These are phyloP conservation scores for Cercopithecus mona DNA, from an alignment of 2,113 vertebrate genomes.

Conservation along the genomic window DNA sequence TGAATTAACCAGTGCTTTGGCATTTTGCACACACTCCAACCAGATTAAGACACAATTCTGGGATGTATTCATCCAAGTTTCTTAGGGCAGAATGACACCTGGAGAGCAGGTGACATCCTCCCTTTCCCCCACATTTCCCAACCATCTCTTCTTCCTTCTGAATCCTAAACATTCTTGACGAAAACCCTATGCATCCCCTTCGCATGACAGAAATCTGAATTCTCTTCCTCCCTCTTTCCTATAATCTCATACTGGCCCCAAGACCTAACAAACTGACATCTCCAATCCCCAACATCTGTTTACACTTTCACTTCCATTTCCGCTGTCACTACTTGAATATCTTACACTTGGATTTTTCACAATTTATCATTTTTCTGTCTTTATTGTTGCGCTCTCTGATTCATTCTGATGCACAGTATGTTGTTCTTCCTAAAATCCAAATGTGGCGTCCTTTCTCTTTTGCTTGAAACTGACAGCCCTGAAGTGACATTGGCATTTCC, in stretches of 20 bases:
- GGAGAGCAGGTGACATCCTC: no score
- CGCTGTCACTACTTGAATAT: no score
- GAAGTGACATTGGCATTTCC: background rate
- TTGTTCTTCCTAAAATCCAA: background rate
- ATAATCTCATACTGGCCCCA: background rate
- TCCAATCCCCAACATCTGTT: background rate
- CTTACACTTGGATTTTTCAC: background rate
- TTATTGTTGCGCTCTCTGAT: background rate
- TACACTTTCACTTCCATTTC: background rate
- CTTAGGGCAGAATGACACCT: accelerated
- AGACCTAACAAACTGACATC: background rate
- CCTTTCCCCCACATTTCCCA: accelerated
- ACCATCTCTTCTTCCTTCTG: background rate
- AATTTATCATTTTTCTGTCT: background rate
- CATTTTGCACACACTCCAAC: background rate
- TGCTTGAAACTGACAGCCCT: background rate
- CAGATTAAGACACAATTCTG: background rate
- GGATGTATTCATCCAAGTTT: background rate
- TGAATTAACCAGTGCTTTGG: background rate
- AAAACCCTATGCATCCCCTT: accelerated
- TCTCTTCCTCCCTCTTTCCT: background rate
- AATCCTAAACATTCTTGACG: background rate
- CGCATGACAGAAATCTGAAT: background rate
- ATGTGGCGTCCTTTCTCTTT: no score
- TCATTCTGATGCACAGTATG: background rate